Base-by-base conservation (phyloP, 2,888 invertebrate genomes). In the Biston stratarius region DNA sequence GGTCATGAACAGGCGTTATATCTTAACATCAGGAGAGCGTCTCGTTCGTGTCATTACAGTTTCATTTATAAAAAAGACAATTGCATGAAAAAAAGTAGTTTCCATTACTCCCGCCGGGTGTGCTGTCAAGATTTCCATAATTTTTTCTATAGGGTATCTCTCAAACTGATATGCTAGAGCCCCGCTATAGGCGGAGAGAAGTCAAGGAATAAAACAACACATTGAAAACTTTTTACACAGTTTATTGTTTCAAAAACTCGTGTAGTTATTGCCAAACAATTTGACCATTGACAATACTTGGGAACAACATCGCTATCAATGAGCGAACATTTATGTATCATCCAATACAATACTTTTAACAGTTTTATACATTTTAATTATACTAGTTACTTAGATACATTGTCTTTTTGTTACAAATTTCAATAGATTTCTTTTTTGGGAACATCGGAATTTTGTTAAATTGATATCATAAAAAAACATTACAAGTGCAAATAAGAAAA, bases 211-310 rank as follows among this genome's bases (percentile, higher is more conserved):
- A 72, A 87, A 83, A 83, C 75, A 57, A 67, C 14, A 44, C 7
- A 69, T 73, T 80, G 71, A 75, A 82, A 84, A 82, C 78, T 83
- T 82, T 84, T 87, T 84, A 85, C 79, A 85, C 79, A 80, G 80
- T 88, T 90, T 88, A 90, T 88, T 90, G 83, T 74, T 85, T 86
- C 85, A 88, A 91, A 91, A 90, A 84, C 69, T 68, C 67, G 56
- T 81, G 34, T 83, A 47, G 6, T 81, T 82, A 84, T 85, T 86
- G 85, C 82, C 89, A 87, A 85, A 78, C 80, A 57, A 70, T 61
- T 75, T 78, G 81, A 77, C 77, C 76, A 79, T 83, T 83, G 87
- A 86, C 88, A 90, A 86, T 83, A 82, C 81, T 56, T 81, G 79
- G 86, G 86, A 85, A 89, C 81, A 82, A 79, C 77, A 79, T 79